Base-by-base conservation (phyloP, 2,888 invertebrate species). In the Trissolcus brochymenae region DNA sequence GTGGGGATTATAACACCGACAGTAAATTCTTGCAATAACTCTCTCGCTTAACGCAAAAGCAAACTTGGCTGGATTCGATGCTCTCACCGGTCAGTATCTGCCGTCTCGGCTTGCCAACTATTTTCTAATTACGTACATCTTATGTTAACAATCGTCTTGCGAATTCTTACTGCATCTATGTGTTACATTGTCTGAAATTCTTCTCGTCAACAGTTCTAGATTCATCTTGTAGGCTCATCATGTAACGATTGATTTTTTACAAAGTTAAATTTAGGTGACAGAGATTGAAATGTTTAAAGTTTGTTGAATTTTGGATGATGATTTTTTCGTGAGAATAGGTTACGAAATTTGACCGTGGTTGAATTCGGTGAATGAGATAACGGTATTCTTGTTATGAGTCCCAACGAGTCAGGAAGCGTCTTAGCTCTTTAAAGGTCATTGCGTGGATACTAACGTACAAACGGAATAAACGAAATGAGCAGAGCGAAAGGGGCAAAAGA, bases 41-140 rank as follows among this genome's bases (percentile, higher is more conserved):
- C 81, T 82, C 81, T 51, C 41, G 72, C 60, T 76, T 82, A 83
- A 83, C 81, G 82, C 82, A 72, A 61, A 83, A 83, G 35, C 81
- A 82, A 84, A 82, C 81, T 81, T 76, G 79, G 75, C 79, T 75
- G 80, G 82, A 84, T 84, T 80, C 83, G 81, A 82, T 66, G 61
- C n/a, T 41, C 61, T 53, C 59, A 49, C 13, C 50, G 53, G 25
- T 14, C 11, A 51, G 35, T 21, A 51, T 51, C 14, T 53, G 70
- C 54, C 59, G 80, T 59, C 84, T 61, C 49, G 82, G 85, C 84
- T 84, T 84, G 86, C 85, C 85, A 86, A 87, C 86, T 65, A 76
- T 70, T 76, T 76, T 70, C 50, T 51, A 70, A 76, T 70, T 76
- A 87, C 86, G 83, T 35, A 35, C 35, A 9, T 85, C 86, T 87